Conservation (phyloP, 2,113 vertebrate genomes). For the Uria lomvia region DNA sequence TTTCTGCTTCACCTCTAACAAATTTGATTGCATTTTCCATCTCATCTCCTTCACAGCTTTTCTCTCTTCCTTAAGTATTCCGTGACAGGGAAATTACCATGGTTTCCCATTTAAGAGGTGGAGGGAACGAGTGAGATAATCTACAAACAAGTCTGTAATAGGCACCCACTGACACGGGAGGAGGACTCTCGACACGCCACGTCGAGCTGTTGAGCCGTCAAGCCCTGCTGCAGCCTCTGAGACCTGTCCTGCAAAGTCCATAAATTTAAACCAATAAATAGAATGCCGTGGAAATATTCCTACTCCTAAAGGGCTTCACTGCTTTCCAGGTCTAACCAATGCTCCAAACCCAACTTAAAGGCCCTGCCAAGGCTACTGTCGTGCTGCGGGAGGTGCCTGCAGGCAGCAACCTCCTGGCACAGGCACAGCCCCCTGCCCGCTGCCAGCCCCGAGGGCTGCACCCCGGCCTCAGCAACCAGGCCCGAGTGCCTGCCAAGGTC, state of each 20-base stretch:
- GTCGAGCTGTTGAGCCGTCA: not conserved
- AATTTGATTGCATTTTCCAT: conserved; percentile 44
- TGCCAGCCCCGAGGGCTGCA: not conserved
- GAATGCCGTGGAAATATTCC: not conserved
- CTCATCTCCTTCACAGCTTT: conserved; percentile 40
- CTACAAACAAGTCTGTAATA: not conserved
- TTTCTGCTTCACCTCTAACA: conserved; percentile 52
- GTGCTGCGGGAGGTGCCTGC: not conserved
- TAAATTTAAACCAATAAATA: not conserved
- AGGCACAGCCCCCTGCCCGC: not conserved
- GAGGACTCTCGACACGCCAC: not conserved
- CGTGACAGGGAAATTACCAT: conserved; percentile 42
- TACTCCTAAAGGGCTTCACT: not conserved
- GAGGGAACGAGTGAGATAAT: conserved; percentile 26
- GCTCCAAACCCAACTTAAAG: not conserved
- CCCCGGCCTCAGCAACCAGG: not conserved
- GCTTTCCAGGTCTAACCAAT: not conserved
- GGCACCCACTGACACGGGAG: not conserved
- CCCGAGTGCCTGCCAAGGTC: not conserved
- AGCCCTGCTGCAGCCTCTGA: not conserved
- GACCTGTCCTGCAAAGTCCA: not conserved
- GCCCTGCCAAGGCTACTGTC: rapidly evolving
- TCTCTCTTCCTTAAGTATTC: conserved; percentile 17
- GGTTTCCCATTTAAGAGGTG: conserved; percentile 18
- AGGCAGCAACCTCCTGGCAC: not conserved